Base-by-base conservation (phyloP, 2,888 invertebrate genomes). In the Stenodera caucasica region DNA sequence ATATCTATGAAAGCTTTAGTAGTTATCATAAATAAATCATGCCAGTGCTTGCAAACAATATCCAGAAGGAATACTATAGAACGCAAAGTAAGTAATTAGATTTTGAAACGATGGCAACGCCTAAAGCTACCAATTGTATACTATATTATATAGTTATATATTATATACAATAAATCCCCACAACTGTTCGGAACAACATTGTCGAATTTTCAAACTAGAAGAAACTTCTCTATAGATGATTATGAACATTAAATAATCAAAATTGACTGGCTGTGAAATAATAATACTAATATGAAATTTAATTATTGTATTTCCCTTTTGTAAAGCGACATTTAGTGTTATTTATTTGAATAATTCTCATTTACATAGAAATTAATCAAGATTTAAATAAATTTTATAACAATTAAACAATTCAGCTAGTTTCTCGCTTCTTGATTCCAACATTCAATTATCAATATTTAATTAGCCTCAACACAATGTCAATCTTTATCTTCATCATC, bases 11-110 rank as follows among this genome's bases (percentile, higher is more conserved):
- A 40, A 18, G 37, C 53, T 53, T 33, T 18, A 3, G 37, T 18
- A 40, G 63, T 63, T 63, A 63, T 63, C 60, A 57, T 63, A 63
- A 63, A 63, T 63, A 59, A 63, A 60, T 59, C 58, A 56, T 57
- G 53, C 30, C 57, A 37, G 56, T 59, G 59, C 58, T 63, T 60
- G 50, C 63, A 63, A 63, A 63, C 63, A 63, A 63, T 63, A 63
- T 59, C 56, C 55, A 57, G 59, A 63, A 60, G 59, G 60, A 59
- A 53, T 49, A 56, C 53, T 15, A 40, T 40, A 40, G 59, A 60
- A 56, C 55, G 61, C 45, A 54, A 63, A 63, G 55, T 55, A 55
- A 55, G 49, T 63, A 63, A 63, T 63, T 63, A 63, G 63, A 63
- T 63, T 63, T 40, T 63, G 57, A 49, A 60, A 53, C 55, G 59